Evolutionary conservation across 2,888 invertebrate genomes (phyloP).

Genomic region (Myopa tessellatipennis): DNA sequence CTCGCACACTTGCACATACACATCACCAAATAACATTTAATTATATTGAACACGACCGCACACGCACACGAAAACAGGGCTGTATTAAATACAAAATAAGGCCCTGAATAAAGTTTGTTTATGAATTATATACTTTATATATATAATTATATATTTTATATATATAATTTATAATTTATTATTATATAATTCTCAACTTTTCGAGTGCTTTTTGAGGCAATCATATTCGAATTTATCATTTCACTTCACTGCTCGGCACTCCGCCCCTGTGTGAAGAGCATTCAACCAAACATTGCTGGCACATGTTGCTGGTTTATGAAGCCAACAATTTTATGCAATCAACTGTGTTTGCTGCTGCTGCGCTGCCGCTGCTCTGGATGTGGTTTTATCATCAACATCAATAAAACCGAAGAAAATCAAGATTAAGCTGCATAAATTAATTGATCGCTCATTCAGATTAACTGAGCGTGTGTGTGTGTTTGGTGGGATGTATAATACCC

Average conservation of each 20-base stretch:
- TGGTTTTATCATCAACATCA: conserved; percentile 18
- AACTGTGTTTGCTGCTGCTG: background rate
- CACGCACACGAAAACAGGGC: background rate
- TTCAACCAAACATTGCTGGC: background rate
- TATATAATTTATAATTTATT: no score
- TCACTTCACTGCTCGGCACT: background rate
- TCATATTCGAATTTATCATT: background rate
- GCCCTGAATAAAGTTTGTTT: no score
- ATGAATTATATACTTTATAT: no score
- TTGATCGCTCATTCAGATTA: conserved; percentile 1
- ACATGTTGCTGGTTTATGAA: conserved; percentile 6
- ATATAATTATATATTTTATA: no score
- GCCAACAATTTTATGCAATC: conserved; percentile 3
- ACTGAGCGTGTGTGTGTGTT: background rate
- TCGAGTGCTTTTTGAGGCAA: background rate
- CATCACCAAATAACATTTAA: background rate
- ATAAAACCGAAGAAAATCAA: conserved; percentile 18
- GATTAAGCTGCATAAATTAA: conserved; percentile 17
- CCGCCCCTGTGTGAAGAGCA: background rate
- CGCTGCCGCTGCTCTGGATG: background rate
- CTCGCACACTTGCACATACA: background rate
- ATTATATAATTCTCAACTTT: background rate
- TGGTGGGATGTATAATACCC: no score
- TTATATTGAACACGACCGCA: conserved; percentile 10
- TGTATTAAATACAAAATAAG: background rate